Evolutionary conservation across 2,113 vertebrate genomes (phyloP).

Genomic region (Picathartes gymnocephalus): DNA sequence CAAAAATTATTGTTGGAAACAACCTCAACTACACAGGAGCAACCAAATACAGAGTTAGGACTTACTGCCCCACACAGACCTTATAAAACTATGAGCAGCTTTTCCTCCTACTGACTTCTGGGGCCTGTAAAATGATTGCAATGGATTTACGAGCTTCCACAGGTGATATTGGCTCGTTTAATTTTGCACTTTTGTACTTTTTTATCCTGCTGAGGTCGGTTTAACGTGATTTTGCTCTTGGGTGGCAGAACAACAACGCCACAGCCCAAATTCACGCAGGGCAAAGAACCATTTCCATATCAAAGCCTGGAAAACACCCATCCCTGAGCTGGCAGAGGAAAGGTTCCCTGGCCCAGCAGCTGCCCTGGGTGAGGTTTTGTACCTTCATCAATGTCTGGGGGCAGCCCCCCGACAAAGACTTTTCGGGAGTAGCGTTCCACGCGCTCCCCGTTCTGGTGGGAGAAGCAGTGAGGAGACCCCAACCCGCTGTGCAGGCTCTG

Average conservation of each 20-base stretch:
- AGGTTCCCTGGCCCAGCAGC: not conserved
- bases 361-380: not conserved
- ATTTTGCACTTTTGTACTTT: not conserved
- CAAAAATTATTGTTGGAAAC: not conserved
- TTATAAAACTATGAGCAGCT: not conserved
- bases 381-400: slow-evolving; percentile 99
- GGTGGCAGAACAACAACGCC: not conserved
- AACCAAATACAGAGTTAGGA: not conserved
- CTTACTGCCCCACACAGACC: not conserved
- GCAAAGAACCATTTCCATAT: not conserved
- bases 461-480: slow-evolving; percentile 94
- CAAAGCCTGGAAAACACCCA: not conserved
- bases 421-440: slow-evolving; percentile 97
- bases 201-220: not conserved
- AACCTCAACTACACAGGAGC: not conserved
- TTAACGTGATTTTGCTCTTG: not conserved
- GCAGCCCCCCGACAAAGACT: slow-evolving; percentile 95
- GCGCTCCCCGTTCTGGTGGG: slow-evolving; percentile 95
- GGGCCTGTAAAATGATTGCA: not conserved
- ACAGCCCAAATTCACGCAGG: not conserved
- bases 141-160: not conserved
- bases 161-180: not conserved
- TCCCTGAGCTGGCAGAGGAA: not conserved
- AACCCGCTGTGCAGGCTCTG: slow-evolving; percentile 88
- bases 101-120: not conserved